Evolutionary conservation across 2,797 vertebrate genomes (phyloP).

Genomic region (Scarus forsteni): DNA sequence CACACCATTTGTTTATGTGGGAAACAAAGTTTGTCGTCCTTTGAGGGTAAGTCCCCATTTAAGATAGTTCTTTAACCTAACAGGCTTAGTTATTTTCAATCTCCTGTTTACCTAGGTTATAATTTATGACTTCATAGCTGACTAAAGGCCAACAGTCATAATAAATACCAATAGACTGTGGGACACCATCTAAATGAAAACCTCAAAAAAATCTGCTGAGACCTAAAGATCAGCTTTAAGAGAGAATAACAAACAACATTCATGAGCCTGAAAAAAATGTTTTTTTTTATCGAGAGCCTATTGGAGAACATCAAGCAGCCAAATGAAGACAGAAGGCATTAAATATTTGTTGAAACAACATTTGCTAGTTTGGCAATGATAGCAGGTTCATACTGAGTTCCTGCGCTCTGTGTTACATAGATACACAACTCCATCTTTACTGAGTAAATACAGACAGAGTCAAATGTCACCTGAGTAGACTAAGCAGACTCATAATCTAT

Average conservation of each 20-base stretch:
- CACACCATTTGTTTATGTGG: no score
- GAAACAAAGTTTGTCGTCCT: not conserved
- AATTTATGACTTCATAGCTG: not conserved
- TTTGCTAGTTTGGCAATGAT: not conserved
- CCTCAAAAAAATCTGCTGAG: slow-evolving; percentile 1
- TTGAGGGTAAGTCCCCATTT: no score
- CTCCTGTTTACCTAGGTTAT: not conserved
- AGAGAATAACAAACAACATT: not conserved
- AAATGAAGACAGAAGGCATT: not conserved
- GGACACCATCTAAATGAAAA: not conserved
- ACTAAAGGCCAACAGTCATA: slow-evolving; percentile 2
- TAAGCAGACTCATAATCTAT: not conserved
- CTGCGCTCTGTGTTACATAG: not conserved
- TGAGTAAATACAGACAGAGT: slow-evolving; percentile 14
- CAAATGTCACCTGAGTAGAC: not conserved
- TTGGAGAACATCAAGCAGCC: not conserved
- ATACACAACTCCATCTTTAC: not conserved
- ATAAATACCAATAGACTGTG: not conserved
- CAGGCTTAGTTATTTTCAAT: not conserved
- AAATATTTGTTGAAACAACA: not conserved
- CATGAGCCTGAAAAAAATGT: not conserved
- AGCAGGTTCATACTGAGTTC: not conserved
- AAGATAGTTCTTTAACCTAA: no score
- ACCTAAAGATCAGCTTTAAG: not conserved
- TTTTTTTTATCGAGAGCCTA: slow-evolving; percentile 12